A percentile compares a stretch with the other conserved stretches of the same genome.
Conservation (phyloP, 1,140 invertebrate species). For the Cherax quadricarinatus region DNA sequence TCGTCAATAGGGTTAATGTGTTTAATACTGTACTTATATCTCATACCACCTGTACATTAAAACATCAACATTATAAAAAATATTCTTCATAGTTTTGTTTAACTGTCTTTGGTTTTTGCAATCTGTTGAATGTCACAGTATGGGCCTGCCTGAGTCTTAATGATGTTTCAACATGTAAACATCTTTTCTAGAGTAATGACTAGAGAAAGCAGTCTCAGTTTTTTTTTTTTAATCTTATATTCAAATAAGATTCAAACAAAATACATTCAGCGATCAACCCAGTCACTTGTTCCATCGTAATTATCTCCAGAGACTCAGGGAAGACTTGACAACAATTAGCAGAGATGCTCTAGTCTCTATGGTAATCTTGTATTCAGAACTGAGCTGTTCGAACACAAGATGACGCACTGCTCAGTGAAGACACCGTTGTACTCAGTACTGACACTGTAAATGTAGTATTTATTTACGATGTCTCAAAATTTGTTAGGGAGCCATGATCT, state of each 20-base stretch:
- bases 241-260: background rate
- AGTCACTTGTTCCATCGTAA: background rate
- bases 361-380: background rate
- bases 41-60: background rate
- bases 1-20: background rate
- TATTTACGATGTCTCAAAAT: background rate
- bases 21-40: background rate
- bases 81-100: conserved; percentile 6
- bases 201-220: background rate
- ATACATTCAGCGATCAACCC: background rate
- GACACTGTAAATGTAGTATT: background rate
- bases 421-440: conserved; percentile 21
- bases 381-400: background rate
- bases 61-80: conserved; percentile 12
- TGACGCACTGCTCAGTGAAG: conserved; percentile 1
- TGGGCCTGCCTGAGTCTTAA: conserved; percentile 22
- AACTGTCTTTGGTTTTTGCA: background rate
- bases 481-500: too few species aligned
- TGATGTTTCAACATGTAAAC: conserved; percentile 6
- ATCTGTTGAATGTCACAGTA: background rate
- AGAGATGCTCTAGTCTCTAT: background rate
- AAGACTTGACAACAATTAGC: conserved; percentile 31
- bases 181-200: background rate
- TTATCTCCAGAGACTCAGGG: conserved; percentile 31
- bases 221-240: background rate